Base-by-base conservation (phyloP, 2,797 vertebrate genomes). In the Triplophysa yarkandensis region DNA sequence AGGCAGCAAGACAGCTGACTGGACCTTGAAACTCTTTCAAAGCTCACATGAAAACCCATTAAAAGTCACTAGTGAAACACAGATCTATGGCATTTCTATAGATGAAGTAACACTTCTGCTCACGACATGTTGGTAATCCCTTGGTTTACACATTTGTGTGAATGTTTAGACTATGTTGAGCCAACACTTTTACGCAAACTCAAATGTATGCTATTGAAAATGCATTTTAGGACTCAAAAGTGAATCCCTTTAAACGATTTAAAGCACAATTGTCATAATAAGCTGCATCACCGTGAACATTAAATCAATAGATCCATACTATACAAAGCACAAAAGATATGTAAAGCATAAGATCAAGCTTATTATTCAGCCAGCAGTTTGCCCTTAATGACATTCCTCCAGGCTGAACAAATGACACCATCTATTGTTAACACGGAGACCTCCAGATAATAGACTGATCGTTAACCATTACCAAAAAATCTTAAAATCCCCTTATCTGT, bases 361-460 rank as follows among this genome's bases (percentile, higher is more conserved):
- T 30, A 64, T 64, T 65, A 23, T 17, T 21, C 61, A 73, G 34
- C 48, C 23, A 21, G 54, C 55, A n/a, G 36, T 64, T 65, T 55
- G 48, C 27, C 61, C 61, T 23, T 30, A 28, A 25, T n/a, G 48
- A 43, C 36, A 52, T 73, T 73, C 25, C 34, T 41, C 48, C 19
- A 41, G 14, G 46, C 48, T 43, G n/a, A 55, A 72, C 63, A 62
- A 54, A 54, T 41, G 23, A 41, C 30, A 52, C 2, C 23, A n/a
- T 72, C 34, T 1, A 16, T 2, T 61, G 19, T 52, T 62, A 60
- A 39, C 34, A 55, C 14, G 4, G 16, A 61, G 43, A 27, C 25
- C n/a, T 41, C 6, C 1, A 21, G 36, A 43, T 72, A 43, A 43
- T 16, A 28, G 13, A 54, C 32, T 6, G 17, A 2, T 19, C 58